Evolutionary conservation across 2,888 invertebrate genomes (phyloP).

Genomic region (Meghimatium bilineatum): DNA sequence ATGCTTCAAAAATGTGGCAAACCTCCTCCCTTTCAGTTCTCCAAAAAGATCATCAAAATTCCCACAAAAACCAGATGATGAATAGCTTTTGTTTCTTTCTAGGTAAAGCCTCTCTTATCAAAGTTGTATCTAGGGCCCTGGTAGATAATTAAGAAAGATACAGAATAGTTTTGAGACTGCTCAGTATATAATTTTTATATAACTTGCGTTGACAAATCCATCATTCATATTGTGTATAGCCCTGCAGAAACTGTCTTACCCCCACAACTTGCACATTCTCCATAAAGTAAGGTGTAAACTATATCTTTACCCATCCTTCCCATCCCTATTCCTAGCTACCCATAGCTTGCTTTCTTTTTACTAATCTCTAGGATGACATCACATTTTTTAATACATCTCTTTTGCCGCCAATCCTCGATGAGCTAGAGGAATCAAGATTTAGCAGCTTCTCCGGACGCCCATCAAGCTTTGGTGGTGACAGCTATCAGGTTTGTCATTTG

Average conservation of each 20-base stretch:
- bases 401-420: slow-evolving; percentile 55
- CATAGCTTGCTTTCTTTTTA: slow-evolving; percentile 33
- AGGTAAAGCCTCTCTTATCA: no score
- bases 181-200: background rate
- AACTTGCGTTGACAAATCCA: background rate
- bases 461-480: slow-evolving; percentile 48
- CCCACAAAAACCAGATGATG: no score
- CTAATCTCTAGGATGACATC: slow-evolving; percentile 54
- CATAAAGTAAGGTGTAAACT: background rate
- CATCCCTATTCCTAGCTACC: background rate
- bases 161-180: background rate
- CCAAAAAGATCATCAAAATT: no score
- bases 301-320: background rate
- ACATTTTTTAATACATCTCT: slow-evolving; percentile 57
- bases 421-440: slow-evolving; percentile 53
- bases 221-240: background rate
- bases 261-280: background rate
- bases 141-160: no score
- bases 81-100: no score
- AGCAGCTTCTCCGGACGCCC: slow-evolving; percentile 52
- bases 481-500: slow-evolving; percentile 43
- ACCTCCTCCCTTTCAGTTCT: no score
- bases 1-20: no score
- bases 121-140: no score
- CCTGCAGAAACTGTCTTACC: background rate